A percentile compares a stretch with the other conserved stretches of the same genome.
phyloP scores from a whole-genome alignment of 2,797 vertebrate genomes.

The Graptemys geographica region DNA sequence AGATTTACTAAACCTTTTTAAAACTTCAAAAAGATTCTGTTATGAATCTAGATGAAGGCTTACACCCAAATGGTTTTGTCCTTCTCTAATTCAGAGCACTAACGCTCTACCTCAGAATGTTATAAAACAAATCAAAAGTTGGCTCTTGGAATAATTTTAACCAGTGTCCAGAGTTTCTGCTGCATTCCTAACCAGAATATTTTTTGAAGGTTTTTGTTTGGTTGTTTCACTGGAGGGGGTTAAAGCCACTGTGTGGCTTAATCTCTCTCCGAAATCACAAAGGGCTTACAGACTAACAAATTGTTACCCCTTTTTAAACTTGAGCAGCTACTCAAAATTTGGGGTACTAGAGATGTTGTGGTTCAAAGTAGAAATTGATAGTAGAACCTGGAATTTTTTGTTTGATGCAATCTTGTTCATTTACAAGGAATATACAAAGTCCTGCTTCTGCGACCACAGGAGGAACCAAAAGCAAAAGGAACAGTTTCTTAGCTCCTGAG shows the following conservation, averaged over 20 bases:
- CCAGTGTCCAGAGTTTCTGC: background rate
- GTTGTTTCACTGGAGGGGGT: background rate
- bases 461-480: background rate
- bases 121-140: conserved; percentile 16
- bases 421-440: background rate
- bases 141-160: conserved; percentile 28
- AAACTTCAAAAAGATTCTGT: conserved; percentile 11
- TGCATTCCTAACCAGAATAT: background rate
- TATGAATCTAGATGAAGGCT: conserved; percentile 17
- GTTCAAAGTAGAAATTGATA: background rate
- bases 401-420: background rate
- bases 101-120: background rate
- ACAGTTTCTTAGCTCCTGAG: background rate
- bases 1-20: conserved; percentile 19
- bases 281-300: background rate
- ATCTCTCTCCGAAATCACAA: background rate
- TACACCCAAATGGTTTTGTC: background rate
- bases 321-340: background rate
- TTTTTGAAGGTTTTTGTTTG: background rate
- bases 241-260: background rate
- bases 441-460: background rate
- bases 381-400: background rate
- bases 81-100: background rate
- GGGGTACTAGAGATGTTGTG: no score
- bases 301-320: no score